phyloP scores from a whole-genome alignment of 2,888 invertebrate genomes.

The Eupithecia subumbrata region DNA sequence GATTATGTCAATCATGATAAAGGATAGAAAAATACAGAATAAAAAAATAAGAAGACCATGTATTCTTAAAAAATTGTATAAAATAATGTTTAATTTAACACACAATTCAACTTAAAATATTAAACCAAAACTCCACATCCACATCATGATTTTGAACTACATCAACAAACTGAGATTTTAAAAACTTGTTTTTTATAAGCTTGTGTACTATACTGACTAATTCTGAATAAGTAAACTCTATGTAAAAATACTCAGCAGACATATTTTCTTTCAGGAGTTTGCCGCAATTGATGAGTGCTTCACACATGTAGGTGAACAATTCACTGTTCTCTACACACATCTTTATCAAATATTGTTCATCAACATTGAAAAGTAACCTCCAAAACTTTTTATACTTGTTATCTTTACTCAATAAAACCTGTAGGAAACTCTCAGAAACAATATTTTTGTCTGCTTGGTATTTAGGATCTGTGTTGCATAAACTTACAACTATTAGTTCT shows the following conservation, averaged over 20 bases:
- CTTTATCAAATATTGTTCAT: conserved; percentile 57
- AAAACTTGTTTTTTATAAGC: conserved; percentile 66
- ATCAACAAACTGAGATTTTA: conserved; percentile 71
- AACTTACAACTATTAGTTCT: conserved; percentile 64
- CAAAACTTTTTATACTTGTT: conserved; percentile 63
- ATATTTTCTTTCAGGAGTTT: conserved; percentile 67
- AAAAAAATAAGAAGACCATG: background rate
- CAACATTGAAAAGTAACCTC: conserved; percentile 61
- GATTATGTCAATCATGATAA: background rate
- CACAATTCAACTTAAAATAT: conserved; percentile 50
- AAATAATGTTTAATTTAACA: background rate
- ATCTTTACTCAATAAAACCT: conserved; percentile 56
- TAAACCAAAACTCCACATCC: conserved; percentile 73
- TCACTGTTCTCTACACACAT: conserved; percentile 64
- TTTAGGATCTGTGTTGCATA: conserved; percentile 57
- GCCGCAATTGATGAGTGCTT: conserved; percentile 71
- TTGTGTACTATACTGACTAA: conserved; percentile 70
- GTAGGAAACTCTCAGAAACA: conserved; percentile 53
- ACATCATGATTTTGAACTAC: conserved; percentile 72
- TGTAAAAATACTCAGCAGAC: conserved; percentile 71
- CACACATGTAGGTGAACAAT: conserved; percentile 61
- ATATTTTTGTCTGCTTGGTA: conserved; percentile 49
- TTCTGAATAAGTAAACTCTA: conserved; percentile 80
- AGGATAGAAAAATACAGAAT: background rate
- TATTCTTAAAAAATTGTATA: background rate